A percentile compares a stretch with the other conserved stretches of the same genome.
phyloP scores from a whole-genome alignment of 1,140 invertebrate species.

The Coelopa frigida region DNA sequence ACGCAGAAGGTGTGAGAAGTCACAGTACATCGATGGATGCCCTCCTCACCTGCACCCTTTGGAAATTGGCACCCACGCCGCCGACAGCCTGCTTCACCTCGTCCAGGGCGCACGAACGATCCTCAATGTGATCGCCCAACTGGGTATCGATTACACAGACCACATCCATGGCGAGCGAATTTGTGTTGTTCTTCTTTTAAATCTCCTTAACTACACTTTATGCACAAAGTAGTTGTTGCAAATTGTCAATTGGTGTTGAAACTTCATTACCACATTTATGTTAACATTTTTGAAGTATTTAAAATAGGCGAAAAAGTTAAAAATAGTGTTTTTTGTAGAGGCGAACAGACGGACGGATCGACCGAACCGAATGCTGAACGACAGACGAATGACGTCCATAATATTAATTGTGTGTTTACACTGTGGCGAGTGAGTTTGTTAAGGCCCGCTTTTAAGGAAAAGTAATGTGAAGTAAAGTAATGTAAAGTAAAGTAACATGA shows the following conservation, averaged over 20 bases:
- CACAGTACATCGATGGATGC: too few relatives aligned
- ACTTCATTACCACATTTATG: not conserved
- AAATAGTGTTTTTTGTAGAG: not conserved
- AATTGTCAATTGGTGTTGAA: not conserved
- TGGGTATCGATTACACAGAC: conserved; percentile 83
- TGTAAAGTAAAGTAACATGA: not conserved
- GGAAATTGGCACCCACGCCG: conserved; percentile 69
- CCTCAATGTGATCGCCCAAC: conserved; percentile 59
- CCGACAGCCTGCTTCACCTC: conserved; percentile 75
- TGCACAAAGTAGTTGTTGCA: not conserved
- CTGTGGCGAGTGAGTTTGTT: too few relatives aligned
- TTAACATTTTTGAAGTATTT: not conserved
- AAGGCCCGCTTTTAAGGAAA: too few relatives aligned
- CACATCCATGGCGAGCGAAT: conserved; percentile 45
- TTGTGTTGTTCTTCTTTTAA: conserved; percentile 1
- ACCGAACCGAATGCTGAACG: too few relatives aligned
- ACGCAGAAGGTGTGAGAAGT: too few relatives aligned
- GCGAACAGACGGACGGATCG: too few relatives aligned
- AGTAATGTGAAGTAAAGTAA: too few relatives aligned
- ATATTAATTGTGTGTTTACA: too few relatives aligned
- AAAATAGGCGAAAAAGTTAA: not conserved
- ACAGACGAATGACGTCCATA: too few relatives aligned
- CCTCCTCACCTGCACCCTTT: conserved; percentile 68
- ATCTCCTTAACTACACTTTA: not conserved
- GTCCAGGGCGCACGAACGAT: conserved; percentile 73